Conservation (phyloP, 2,888 invertebrate species). For the Netelia virgata region DNA sequence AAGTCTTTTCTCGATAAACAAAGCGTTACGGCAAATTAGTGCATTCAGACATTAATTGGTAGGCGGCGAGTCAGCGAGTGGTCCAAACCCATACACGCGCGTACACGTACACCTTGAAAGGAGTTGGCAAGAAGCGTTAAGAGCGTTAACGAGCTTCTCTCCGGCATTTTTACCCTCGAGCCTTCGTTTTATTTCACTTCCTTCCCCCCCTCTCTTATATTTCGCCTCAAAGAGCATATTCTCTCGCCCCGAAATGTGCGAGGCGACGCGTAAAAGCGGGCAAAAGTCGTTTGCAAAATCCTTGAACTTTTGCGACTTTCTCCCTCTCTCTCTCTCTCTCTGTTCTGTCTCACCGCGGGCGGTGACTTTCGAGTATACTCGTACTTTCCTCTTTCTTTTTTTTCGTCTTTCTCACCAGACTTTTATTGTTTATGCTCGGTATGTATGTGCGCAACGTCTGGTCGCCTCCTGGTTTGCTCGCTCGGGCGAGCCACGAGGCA, state of each 20-base stretch:
- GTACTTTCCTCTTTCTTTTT: conserved; percentile 17
- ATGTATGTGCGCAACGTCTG: conserved; percentile 7
- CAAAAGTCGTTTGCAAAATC: conserved; percentile 57
- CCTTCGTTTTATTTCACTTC: conserved; percentile 35
- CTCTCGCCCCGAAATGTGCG: conserved; percentile 21
- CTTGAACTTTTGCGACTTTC: conserved; percentile 57
- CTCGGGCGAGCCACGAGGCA: neutral
- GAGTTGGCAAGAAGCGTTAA: neutral
- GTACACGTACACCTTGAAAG: neutral
- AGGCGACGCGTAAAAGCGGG: conserved; percentile 31
- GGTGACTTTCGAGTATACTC: conserved; percentile 51
- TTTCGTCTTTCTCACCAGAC: conserved; percentile 58
- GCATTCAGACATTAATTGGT: conserved; percentile 1
- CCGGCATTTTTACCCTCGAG: conserved; percentile 17
- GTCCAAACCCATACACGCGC: neutral
- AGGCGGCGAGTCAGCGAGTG: neutral
- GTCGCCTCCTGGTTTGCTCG: neutral
- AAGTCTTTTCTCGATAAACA: too few relatives aligned
- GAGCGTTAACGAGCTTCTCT: conserved; percentile 40
- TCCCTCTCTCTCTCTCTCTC: neutral
- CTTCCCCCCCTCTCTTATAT: neutral
- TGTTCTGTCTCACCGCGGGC: neutral
- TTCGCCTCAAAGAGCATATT: conserved; percentile 49
- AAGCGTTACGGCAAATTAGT: neutral
- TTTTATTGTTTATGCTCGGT: conserved; percentile 55